These are phyloP conservation scores for Sebastes jordani DNA, from an alignment of 2,797 vertebrate genomes.

Conservation along the genomic window DNA sequence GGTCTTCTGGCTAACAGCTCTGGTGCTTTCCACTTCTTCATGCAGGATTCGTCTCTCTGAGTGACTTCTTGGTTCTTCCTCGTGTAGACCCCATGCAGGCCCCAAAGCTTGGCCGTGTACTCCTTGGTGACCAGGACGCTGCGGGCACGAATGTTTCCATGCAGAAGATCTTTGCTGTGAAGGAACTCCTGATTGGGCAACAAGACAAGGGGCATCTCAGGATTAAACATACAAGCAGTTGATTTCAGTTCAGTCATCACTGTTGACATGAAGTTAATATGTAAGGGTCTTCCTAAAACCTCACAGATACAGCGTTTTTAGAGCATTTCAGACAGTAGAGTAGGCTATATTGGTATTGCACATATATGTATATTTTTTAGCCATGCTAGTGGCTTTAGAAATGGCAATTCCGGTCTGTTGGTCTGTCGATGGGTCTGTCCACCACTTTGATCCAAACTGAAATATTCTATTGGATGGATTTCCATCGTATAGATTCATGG, in stretches of 20 bases:
- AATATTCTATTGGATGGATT: neutral
- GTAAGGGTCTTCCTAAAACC: neutral
- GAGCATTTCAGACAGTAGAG: too few relatives aligned
- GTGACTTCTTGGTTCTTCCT: slow-evolving; percentile 66
- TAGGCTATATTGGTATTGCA: too few relatives aligned
- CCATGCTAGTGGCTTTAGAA: too few relatives aligned
- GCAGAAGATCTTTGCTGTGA: slow-evolving; percentile 87
- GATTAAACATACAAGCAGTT: neutral
- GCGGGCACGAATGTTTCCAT: slow-evolving; percentile 89
- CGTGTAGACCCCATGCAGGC: slow-evolving; percentile 86
- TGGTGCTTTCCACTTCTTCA: slow-evolving; percentile 93
- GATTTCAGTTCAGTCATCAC: neutral
- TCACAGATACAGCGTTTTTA: neutral
- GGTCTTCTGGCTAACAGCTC: slow-evolving; percentile 85
- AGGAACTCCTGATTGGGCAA: slow-evolving; percentile 86
- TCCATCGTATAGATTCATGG: neutral
- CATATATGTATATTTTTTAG: too few relatives aligned
- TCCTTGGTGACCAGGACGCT: slow-evolving; percentile 87
- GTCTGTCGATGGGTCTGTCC: neutral
- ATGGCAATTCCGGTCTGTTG: too few relatives aligned
- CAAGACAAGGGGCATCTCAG: neutral
- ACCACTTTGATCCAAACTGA: neutral
- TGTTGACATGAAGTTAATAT: neutral
- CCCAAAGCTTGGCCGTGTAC: slow-evolving; percentile 88
- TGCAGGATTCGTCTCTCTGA: slow-evolving; percentile 66